A percentile compares a stretch with the other conserved stretches of the same genome.
Evolutionary conservation across 2,888 invertebrate species (phyloP).

Genomic region (Reticulitermes lucifugus): DNA sequence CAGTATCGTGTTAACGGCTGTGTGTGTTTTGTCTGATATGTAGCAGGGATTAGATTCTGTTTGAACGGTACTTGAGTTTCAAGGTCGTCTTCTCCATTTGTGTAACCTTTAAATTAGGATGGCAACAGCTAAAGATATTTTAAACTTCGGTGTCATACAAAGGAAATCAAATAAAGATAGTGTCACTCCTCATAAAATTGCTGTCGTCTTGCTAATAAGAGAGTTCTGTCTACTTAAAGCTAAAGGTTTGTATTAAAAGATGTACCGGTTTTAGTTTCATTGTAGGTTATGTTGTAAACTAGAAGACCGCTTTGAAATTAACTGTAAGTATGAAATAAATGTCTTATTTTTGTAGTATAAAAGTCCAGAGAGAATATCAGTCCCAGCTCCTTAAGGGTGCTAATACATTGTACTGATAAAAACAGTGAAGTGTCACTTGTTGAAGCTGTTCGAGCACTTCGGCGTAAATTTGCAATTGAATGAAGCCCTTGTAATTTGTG

Average conservation of each 20-base stretch:
- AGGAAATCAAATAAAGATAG: slow-evolving; percentile 68
- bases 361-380: no score
- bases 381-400: no score
- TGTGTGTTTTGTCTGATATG: no score
- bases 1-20: no score
- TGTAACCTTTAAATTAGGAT: background rate
- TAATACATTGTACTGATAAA: no score
- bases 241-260: slow-evolving; percentile 27
- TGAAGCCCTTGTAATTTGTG: no score
- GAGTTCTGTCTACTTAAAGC: slow-evolving; percentile 76
- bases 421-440: background rate
- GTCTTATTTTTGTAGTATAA: no score
- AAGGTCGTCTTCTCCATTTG: no score
- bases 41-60: no score
- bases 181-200: slow-evolving; percentile 84
- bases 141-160: slow-evolving; percentile 59
- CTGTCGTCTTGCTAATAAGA: slow-evolving; percentile 79
- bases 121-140: slow-evolving; percentile 37
- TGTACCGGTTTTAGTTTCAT: slow-evolving; percentile 29
- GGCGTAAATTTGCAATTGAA: no score
- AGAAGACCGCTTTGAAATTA: slow-evolving; percentile 39
- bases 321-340: background rate
- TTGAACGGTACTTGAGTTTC: no score
- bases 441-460: no score
- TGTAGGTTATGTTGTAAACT: slow-evolving; percentile 44